Percentiles rank a stretch among this genome's conserved stretches.
These are phyloP conservation scores for Sinotaia quadrata DNA, from an alignment of 2,888 invertebrate species.

Conservation along the genomic window DNA sequence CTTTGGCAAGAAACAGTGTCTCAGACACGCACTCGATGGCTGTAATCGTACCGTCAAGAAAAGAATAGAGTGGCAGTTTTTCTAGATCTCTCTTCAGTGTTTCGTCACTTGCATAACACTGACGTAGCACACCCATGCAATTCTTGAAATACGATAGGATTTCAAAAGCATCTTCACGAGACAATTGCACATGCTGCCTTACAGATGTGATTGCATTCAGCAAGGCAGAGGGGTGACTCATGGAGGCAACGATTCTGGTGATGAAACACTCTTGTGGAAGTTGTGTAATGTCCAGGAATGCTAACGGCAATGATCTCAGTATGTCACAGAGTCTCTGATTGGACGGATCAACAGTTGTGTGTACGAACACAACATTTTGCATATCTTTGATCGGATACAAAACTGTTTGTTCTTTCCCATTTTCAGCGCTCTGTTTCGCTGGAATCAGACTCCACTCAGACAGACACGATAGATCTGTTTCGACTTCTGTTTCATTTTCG, in stretches of 20 bases:
- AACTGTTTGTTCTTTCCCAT: background rate
- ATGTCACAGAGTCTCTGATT: background rate
- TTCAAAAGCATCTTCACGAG: background rate
- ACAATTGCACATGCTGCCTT: background rate
- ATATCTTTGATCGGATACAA: background rate
- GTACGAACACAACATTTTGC: background rate
- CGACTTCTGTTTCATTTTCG: background rate
- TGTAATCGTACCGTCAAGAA: background rate
- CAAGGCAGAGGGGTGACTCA: background rate
- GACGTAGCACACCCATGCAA: background rate
- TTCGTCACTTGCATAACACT: background rate
- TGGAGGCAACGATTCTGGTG: background rate
- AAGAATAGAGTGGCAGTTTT: background rate
- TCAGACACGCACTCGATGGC: too few species aligned
- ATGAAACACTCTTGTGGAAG: background rate
- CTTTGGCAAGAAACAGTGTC: background rate
- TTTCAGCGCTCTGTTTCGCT: background rate
- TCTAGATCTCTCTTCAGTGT: background rate
- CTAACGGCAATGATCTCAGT: background rate
- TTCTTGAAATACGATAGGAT: background rate
- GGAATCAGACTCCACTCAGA: constrained; percentile 8
- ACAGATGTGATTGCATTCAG: background rate
- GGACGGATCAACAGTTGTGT: background rate
- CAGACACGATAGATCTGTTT: background rate
- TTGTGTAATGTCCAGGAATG: background rate